These are phyloP conservation scores for Cyprinodon variegatus DNA, from an alignment of 2,113 vertebrate genomes.

Conservation along the genomic window DNA sequence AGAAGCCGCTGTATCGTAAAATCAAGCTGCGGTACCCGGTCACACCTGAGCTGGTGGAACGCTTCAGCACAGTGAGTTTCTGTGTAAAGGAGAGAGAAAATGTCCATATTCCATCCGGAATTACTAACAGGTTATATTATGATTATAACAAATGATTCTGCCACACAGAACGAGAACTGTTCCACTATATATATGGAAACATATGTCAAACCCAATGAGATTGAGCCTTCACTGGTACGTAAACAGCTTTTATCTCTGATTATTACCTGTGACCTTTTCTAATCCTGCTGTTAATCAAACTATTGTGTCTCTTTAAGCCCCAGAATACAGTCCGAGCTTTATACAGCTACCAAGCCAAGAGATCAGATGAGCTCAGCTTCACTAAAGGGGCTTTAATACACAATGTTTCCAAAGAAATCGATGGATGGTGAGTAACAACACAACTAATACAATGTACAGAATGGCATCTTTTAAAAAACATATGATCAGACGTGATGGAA, in stretches of 20 bases:
- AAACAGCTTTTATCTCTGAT: neutral
- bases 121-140: neutral
- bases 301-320: conserved; percentile 75
- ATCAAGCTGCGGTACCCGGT: conserved; percentile 95
- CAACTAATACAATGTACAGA: neutral
- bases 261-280: neutral
- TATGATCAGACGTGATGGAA: no score
- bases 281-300: neutral
- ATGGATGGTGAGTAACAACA: conserved; percentile 86
- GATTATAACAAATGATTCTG: neutral
- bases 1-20: conserved; percentile 92
- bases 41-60: conserved; percentile 88
- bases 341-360: conserved; percentile 88
- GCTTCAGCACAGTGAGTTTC: conserved; percentile 85
- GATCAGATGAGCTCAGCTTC: conserved; percentile 89
- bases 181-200: conserved; percentile 88
- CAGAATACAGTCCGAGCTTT: conserved; percentile 89
- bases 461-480: no score
- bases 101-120: no score
- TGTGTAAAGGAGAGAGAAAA: neutral
- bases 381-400: conserved; percentile 89
- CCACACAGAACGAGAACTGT: conserved; percentile 84
- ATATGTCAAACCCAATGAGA: conserved; percentile 94
- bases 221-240: conserved; percentile 87
- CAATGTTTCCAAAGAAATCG: conserved; percentile 87